Conservation (phyloP, 2,797 vertebrate species). For the Eidolon dupreanum region DNA sequence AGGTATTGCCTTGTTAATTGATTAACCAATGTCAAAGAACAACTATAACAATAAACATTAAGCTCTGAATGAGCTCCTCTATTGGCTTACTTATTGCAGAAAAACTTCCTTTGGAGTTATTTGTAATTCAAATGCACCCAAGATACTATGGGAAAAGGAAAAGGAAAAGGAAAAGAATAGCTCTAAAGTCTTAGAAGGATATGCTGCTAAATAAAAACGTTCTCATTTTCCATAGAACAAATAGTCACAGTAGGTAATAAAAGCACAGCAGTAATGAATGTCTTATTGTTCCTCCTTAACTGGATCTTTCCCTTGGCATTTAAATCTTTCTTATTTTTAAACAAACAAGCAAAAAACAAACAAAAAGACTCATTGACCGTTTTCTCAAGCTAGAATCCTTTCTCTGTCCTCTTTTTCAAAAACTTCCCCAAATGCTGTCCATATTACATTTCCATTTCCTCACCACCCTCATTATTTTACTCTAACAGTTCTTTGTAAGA, state of each 20-base stretch:
- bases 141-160: not conserved
- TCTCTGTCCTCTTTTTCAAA: not conserved
- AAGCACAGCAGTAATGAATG: not conserved
- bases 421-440: not conserved
- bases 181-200: slow-evolving; percentile 1
- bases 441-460: not conserved
- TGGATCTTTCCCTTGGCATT: not conserved
- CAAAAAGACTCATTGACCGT: slow-evolving; percentile 34
- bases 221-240: slow-evolving; percentile 15
- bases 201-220: not conserved
- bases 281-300: not conserved
- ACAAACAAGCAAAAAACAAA: not conserved
- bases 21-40: not conserved
- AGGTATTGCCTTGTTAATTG: not conserved
- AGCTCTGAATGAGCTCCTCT: not conserved
- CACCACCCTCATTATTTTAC: not conserved
- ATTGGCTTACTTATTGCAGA: not conserved
- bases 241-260: not conserved
- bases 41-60: not conserved
- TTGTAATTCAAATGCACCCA: slow-evolving; percentile 6
- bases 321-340: slow-evolving; percentile 62
- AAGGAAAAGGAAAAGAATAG: not conserved
- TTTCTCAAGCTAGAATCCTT: not conserved
- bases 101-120: not conserved
- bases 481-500: not conserved